Percentiles rank a stretch among this genome's conserved stretches.
Evolutionary conservation across 2,113 vertebrate species (phyloP).

Genomic region (Sphyrna mokarran): DNA sequence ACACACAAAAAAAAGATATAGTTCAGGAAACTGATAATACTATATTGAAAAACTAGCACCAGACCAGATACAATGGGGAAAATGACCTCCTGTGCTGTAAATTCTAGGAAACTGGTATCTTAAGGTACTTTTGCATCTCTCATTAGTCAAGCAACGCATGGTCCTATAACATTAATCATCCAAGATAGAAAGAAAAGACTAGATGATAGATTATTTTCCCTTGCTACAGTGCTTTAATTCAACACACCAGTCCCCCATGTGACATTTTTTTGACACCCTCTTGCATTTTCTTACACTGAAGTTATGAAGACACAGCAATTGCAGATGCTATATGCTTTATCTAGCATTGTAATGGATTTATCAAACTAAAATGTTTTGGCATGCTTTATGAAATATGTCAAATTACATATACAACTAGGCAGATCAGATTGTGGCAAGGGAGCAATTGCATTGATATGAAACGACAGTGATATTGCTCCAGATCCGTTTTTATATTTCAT

Average conservation of each 20-base stretch:
- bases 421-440: constrained; percentile 42
- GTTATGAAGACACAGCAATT: neutral
- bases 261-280: constrained; percentile 15
- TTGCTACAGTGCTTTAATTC: neutral
- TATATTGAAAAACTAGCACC: neutral
- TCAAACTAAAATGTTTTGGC: constrained; percentile 40
- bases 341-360: constrained; percentile 23
- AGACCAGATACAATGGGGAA: neutral
- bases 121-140: neutral
- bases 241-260: neutral
- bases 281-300: constrained; percentile 13
- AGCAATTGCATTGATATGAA: constrained; percentile 42
- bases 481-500: constrained; percentile 54
- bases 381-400: constrained; percentile 40
- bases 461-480: constrained; percentile 44
- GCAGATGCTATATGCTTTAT: constrained; percentile 19
- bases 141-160: neutral
- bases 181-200: neutral
- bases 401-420: constrained; percentile 39
- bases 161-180: constrained; percentile 25
- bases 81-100: neutral
- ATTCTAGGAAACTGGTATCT: neutral
- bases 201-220: neutral
- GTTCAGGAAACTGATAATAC: neutral
- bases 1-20: too few relatives aligned